Conservation (phyloP, 2,888 invertebrate genomes). For the Troides oblongomaculatus region DNA sequence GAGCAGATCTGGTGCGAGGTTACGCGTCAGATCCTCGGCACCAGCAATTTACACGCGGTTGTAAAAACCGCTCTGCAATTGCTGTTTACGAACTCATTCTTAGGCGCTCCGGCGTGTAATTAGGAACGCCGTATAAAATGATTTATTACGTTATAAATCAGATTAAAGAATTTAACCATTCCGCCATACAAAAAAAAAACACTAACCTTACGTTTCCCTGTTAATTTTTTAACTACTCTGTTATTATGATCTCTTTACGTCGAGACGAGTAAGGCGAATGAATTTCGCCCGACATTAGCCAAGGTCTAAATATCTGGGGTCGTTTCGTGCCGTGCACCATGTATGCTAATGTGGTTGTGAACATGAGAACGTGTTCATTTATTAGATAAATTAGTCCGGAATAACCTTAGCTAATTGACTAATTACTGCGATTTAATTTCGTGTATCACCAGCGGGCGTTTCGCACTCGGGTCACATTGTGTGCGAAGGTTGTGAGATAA, state of each 20-base stretch:
- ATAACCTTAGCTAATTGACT: constrained; percentile 33
- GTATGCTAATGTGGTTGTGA: not conserved
- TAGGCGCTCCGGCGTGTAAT: constrained; percentile 12
- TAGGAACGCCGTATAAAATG: constrained; percentile 12
- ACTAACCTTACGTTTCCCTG: too few species aligned
- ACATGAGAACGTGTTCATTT: constrained; percentile 37
- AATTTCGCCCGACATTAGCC: constrained; percentile 3
- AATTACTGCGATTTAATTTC: constrained; percentile 36
- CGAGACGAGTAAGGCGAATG: too few species aligned
- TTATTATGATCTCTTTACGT: too few species aligned
- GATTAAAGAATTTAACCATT: constrained; percentile 2
- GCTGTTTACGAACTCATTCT: constrained; percentile 18
- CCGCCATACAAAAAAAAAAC: too few species aligned
- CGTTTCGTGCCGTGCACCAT: not conserved
- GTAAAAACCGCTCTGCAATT: constrained; percentile 11
- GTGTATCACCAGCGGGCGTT: constrained; percentile 31
- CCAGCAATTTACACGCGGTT: not conserved
- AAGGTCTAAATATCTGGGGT: constrained; percentile 15
- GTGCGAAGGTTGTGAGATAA: constrained; percentile 17
- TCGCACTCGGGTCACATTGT: constrained; percentile 23
- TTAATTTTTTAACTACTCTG: too few species aligned
- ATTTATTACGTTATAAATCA: constrained; percentile 20
- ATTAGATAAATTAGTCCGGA: constrained; percentile 44
- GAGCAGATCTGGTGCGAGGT: constrained; percentile 45
- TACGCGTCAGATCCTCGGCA: not conserved